A percentile compares a stretch with the other conserved stretches of the same genome.
phyloP scores from a whole-genome alignment of 2,113 vertebrate species.

The Macrotus californicus region DNA sequence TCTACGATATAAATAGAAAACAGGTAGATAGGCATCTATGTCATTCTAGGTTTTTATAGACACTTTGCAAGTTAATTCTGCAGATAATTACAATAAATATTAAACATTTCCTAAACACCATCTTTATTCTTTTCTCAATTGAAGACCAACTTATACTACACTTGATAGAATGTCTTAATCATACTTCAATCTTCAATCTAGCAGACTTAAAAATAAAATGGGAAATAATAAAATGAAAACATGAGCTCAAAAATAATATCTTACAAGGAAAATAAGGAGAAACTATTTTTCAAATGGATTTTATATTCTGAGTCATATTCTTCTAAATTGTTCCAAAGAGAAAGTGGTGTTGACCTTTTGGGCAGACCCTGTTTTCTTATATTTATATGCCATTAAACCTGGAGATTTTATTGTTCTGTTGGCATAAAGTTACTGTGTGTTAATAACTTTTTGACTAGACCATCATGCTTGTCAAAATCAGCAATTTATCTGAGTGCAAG shows the following conservation, averaged over 20 bases:
- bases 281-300: background rate
- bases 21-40: background rate
- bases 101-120: background rate
- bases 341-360: background rate
- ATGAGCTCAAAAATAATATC: background rate
- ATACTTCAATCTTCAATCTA: background rate
- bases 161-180: background rate
- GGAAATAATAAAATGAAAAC: background rate
- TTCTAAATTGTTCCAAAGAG: background rate
- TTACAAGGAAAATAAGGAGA: background rate
- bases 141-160: background rate
- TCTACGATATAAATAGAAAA: background rate
- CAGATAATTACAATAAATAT: background rate
- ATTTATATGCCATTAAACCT: background rate
- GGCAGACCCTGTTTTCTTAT: background rate
- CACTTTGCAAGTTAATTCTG: background rate
- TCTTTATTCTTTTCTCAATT: background rate
- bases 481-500: background rate
- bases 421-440: background rate
- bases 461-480: background rate
- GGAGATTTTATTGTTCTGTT: background rate
- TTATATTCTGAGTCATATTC: background rate
- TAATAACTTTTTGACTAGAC: background rate
- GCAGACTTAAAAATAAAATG: background rate
- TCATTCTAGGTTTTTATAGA: background rate